Conservation (phyloP, 2,113 vertebrate species). For the Odobenus rosmarus region DNA sequence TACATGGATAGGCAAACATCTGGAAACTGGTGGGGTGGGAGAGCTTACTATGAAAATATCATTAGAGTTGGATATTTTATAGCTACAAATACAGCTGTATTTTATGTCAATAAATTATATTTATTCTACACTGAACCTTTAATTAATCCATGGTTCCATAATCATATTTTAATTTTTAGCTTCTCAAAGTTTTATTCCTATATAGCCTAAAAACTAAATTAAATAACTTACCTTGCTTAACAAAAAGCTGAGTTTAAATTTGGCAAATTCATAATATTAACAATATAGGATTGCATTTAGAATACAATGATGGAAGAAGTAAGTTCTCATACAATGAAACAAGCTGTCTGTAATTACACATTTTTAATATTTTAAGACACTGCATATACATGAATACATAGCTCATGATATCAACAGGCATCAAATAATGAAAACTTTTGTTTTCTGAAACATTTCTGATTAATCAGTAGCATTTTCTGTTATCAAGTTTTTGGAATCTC, state of each 20-base stretch:
- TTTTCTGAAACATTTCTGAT: background rate
- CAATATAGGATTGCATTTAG: background rate
- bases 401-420: background rate
- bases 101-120: background rate
- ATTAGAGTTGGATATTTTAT: background rate
- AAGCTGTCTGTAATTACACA: background rate
- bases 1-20: background rate
- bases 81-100: background rate
- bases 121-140: background rate
- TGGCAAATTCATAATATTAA: background rate
- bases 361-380: constrained; percentile 8
- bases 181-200: background rate
- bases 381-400: background rate
- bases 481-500: background rate
- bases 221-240: background rate
- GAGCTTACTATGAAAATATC: background rate
- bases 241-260: background rate
- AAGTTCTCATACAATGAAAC: background rate
- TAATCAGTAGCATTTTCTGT: background rate
- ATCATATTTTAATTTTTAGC: background rate
- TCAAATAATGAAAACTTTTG: background rate
- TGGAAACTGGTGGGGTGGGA: background rate
- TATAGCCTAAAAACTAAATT: background rate
- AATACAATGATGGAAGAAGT: background rate
- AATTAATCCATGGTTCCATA: background rate